Conservation (phyloP, 2,888 invertebrate genomes). For the Lamellibrachia columna region DNA sequence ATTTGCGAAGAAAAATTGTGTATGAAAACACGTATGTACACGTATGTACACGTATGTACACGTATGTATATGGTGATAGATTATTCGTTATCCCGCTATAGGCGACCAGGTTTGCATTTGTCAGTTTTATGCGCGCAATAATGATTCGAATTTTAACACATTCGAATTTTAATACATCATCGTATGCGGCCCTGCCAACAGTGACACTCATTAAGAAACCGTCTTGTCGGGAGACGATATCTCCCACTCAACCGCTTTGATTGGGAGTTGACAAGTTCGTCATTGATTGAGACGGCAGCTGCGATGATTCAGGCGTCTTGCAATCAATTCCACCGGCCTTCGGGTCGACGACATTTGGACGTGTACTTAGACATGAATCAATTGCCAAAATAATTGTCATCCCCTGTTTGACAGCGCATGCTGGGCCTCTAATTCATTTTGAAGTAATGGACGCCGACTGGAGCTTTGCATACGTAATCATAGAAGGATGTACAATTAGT, state of each 20-base stretch:
- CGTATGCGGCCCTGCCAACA: background rate
- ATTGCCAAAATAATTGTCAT: background rate
- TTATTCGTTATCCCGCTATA: background rate
- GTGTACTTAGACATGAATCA: background rate
- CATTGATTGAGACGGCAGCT: background rate
- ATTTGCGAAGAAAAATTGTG: background rate
- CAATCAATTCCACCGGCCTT: background rate
- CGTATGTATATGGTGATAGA: background rate
- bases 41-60: background rate
- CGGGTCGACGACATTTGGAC: background rate
- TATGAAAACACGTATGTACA: background rate
- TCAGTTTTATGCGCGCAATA: background rate
- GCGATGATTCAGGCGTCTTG: background rate
- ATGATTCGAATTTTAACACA: background rate
- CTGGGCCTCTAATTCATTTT: background rate
- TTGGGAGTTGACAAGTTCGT: background rate
- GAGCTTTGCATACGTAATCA: background rate
- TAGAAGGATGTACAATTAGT: background rate
- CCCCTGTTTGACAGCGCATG: background rate
- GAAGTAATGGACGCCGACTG: background rate
- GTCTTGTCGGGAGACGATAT: too few relatives aligned
- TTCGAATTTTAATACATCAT: background rate
- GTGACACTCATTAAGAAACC: background rate
- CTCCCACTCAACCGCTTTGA: too few relatives aligned
- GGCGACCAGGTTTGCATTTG: background rate